Conservation (phyloP, 2,797 vertebrate genomes). For the Tarsius wallacei region DNA sequence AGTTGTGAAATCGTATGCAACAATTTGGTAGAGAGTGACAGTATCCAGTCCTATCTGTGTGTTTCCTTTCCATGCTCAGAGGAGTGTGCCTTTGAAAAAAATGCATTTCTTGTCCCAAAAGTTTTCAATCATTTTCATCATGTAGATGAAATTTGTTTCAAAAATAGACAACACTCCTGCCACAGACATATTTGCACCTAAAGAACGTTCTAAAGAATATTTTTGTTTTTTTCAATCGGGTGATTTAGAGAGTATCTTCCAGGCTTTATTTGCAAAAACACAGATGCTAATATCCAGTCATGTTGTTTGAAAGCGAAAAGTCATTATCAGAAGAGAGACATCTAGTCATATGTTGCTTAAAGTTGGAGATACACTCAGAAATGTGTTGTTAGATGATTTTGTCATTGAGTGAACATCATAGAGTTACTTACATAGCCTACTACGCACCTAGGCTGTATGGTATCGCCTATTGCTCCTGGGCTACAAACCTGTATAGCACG, state of each 20-base stretch:
- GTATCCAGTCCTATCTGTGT: background rate
- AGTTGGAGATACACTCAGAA: background rate
- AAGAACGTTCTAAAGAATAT: background rate
- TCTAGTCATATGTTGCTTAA: background rate
- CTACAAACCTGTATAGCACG: background rate
- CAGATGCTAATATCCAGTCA: background rate
- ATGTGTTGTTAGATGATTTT: background rate
- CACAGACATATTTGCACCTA: background rate
- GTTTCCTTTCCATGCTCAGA: background rate
- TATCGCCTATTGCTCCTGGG: background rate
- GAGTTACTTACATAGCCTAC: background rate
- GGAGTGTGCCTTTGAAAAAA: background rate
- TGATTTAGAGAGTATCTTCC: background rate
- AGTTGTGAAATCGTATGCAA: background rate
- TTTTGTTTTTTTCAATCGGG: slow-evolving; percentile 10
- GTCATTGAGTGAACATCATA: background rate
- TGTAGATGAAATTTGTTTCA: background rate
- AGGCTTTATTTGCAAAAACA: background rate
- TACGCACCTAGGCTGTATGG: background rate
- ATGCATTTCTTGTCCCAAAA: background rate
- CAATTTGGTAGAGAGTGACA: background rate
- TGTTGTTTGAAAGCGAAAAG: background rate
- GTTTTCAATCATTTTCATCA: background rate
- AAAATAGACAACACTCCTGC: background rate
- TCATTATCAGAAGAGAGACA: background rate